These are phyloP conservation scores for Drosophila biarmipes DNA, from an alignment of 1,140 invertebrate genomes.

Conservation along the genomic window DNA sequence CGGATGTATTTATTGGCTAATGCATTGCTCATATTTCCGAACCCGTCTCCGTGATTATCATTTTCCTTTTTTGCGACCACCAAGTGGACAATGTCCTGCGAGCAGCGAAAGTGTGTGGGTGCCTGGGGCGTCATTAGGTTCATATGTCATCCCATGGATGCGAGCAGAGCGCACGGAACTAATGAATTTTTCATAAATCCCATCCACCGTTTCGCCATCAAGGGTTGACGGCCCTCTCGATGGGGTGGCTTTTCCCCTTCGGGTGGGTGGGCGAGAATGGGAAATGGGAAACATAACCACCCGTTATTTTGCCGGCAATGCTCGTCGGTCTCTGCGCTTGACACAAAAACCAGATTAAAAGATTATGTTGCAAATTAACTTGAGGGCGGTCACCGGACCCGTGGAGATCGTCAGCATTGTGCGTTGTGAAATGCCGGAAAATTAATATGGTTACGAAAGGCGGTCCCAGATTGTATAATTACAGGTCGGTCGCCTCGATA, in stretches of 20 bases:
- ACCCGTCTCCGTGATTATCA: neutral
- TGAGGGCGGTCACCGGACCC: conserved; percentile 47
- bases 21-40: conserved; percentile 32
- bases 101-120: neutral
- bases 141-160: conserved; percentile 65
- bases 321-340: conserved; percentile 65
- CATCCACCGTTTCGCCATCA: conserved; percentile 38
- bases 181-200: conserved; percentile 79
- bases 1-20: conserved; percentile 43
- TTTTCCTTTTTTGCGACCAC: conserved; percentile 26
- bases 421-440: conserved; percentile 17
- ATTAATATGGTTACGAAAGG: conserved; percentile 19
- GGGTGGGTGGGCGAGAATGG: conserved; percentile 9
- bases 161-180: conserved; percentile 54
- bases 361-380: conserved; percentile 81
- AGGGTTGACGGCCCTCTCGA: conserved; percentile 35
- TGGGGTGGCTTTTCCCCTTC: conserved; percentile 40
- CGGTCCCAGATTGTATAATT: conserved; percentile 9
- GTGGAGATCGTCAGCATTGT: conserved; percentile 17
- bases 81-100: conserved; percentile 51
- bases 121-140: conserved; percentile 67
- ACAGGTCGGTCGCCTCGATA: neutral
- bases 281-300: conserved; percentile 1
- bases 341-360: conserved; percentile 82
- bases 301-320: conserved; percentile 4